These are phyloP conservation scores for Medauroidea extradentata DNA, from an alignment of 1,140 invertebrate genomes.

Conservation along the genomic window DNA sequence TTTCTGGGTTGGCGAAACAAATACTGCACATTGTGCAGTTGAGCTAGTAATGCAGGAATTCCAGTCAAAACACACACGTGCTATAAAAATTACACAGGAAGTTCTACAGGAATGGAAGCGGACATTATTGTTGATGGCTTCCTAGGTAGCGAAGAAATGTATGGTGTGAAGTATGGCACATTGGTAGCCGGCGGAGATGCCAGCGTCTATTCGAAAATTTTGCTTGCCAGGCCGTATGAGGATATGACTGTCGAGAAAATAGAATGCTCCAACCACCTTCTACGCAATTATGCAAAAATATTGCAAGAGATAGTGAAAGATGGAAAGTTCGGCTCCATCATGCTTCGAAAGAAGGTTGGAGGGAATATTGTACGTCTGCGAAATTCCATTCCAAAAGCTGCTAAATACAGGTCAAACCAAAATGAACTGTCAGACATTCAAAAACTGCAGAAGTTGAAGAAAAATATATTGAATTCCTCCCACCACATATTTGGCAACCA, in stretches of 20 bases:
- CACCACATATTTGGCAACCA: slow-evolving; percentile 41
- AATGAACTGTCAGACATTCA: background rate
- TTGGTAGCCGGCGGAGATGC: slow-evolving; percentile 24
- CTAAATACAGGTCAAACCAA: background rate
- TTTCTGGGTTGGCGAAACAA: too few relatives aligned
- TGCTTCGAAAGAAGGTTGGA: slow-evolving; percentile 8
- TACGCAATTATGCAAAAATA: slow-evolving; percentile 29
- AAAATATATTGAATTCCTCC: slow-evolving; percentile 30
- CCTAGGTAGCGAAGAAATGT: slow-evolving; percentile 4
- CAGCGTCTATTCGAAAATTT: slow-evolving; percentile 28
- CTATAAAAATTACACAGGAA: background rate
- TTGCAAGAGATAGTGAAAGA: slow-evolving; percentile 13
- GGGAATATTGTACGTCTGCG: slow-evolving; percentile 20
- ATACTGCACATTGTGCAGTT: too few relatives aligned
- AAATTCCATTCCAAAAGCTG: slow-evolving; percentile 17
- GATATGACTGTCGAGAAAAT: slow-evolving; percentile 27
- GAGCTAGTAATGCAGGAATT: too few relatives aligned
- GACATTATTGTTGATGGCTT: slow-evolving; percentile 7
- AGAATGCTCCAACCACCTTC: slow-evolving; percentile 36
- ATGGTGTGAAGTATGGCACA: slow-evolving; percentile 5
- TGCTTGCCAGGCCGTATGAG: slow-evolving; percentile 22
- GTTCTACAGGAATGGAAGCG: slow-evolving; percentile 1
- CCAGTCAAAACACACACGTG: background rate
- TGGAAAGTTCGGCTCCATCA: background rate
- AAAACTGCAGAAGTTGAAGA: slow-evolving; percentile 21